Percentiles rank a stretch among this genome's conserved stretches.
These are phyloP conservation scores for Alosa sapidissima DNA, from an alignment of 2,797 vertebrate species.

Conservation along the genomic window DNA sequence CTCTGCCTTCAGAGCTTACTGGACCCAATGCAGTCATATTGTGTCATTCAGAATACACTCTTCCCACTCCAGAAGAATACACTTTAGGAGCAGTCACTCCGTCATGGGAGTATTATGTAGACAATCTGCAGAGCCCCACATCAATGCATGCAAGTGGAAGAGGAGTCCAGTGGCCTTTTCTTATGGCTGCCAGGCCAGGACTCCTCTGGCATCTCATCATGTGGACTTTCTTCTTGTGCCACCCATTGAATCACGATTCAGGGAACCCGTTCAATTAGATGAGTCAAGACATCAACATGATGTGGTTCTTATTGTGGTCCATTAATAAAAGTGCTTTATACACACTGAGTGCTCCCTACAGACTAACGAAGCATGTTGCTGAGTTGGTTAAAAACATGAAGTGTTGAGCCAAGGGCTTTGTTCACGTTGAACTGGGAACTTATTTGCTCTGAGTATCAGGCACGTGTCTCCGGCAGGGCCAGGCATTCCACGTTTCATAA, in stretches of 20 bases:
- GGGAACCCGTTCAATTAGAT: not conserved
- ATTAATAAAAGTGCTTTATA: constrained; percentile 11
- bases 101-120: no score
- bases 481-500: constrained; percentile 18
- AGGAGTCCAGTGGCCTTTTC: no score
- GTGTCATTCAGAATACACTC: not conserved
- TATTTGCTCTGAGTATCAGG: constrained; percentile 29
- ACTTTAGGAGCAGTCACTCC: no score
- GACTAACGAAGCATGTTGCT: not conserved
- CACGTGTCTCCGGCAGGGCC: not conserved
- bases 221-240: not conserved
- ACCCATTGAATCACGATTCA: not conserved
- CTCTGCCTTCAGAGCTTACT: no score
- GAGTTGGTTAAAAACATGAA: not conserved
- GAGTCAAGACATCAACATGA: not conserved
- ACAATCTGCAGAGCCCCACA: no score
- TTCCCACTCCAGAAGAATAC: not conserved
- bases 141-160: no score
- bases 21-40: not conserved
- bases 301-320: not conserved
- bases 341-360: not conserved
- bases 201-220: not conserved
- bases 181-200: not conserved
- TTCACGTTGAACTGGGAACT: not conserved
- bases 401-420: not conserved